phyloP scores from a whole-genome alignment of 2,113 vertebrate genomes.

The Cranoglanis bouderius region DNA sequence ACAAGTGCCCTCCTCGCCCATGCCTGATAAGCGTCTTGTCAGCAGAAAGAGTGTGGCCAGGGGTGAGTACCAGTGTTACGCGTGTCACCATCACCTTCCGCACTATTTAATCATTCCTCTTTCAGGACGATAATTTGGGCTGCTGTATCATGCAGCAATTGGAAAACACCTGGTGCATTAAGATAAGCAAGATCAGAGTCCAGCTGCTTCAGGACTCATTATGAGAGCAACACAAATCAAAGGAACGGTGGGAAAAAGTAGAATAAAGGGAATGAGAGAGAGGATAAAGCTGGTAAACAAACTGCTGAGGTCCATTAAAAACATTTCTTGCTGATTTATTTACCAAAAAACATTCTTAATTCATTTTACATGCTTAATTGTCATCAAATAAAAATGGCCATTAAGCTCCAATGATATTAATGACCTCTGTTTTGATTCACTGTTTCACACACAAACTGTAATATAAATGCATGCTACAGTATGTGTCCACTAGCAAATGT shows the following conservation, averaged over 20 bases:
- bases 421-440: no score
- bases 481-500: background rate
- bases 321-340: background rate
- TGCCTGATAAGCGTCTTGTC: conserved; percentile 39
- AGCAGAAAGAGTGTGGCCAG: conserved; percentile 32
- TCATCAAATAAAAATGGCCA: background rate
- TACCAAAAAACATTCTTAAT: background rate
- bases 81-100: conserved; percentile 40
- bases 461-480: background rate
- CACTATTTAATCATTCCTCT: conserved; percentile 16
- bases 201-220: conserved; percentile 15
- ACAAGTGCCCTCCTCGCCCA: conserved; percentile 53
- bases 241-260: conserved; percentile 21
- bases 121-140: background rate
- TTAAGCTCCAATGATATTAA: background rate
- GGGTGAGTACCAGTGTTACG: conserved; percentile 5
- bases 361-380: background rate
- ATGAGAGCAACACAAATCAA: background rate
- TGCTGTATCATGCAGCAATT: conserved; percentile 2
- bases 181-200: conserved; percentile 13
- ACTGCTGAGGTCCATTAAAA: conserved; percentile 18
- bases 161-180: conserved; percentile 34
- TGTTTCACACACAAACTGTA: background rate
- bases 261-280: conserved; percentile 3
- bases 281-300: conserved; percentile 14